A percentile compares a stretch with the other conserved stretches of the same genome.
Conservation (phyloP, 1,140 invertebrate genomes). For the Steinernema feltiae region DNA sequence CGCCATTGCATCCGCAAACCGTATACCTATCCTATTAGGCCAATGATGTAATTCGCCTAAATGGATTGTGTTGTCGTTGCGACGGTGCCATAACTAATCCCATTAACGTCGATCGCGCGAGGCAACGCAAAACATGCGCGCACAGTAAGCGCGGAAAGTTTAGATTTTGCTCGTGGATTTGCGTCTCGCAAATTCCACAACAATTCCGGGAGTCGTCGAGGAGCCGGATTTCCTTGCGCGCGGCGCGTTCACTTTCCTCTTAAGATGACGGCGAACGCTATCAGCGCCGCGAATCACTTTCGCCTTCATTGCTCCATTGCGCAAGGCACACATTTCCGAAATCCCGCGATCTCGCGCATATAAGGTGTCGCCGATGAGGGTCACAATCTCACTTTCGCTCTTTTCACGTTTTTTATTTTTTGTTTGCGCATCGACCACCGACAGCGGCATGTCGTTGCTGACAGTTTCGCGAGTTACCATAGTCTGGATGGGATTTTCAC, state of each 20-base stretch:
- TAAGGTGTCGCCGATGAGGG: slow-evolving; percentile 12
- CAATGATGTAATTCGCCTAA: not conserved
- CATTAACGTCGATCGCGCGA: not conserved
- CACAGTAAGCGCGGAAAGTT: not conserved
- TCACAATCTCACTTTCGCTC: slow-evolving; percentile 10
- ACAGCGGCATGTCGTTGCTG: too few species aligned
- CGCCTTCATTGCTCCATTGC: slow-evolving; percentile 13
- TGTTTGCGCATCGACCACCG: too few species aligned
- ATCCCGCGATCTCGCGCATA: not conserved
- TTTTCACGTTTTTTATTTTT: not conserved
- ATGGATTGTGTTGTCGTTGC: not conserved
- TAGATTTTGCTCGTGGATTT: too few species aligned
- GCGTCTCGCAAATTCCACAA: too few species aligned
- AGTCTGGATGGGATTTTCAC: not conserved
- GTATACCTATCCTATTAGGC: not conserved
- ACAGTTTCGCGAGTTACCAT: too few species aligned
- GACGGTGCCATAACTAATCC: slow-evolving; percentile 6
- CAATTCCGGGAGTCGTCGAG: too few species aligned
- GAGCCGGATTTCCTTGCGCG: not conserved
- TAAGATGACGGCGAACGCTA: not conserved
- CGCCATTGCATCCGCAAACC: not conserved
- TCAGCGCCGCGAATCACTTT: not conserved
- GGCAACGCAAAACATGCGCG: not conserved
- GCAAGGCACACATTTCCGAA: slow-evolving; percentile 10
- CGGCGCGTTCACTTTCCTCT: not conserved